Conservation (phyloP, 1,140 invertebrate genomes). For the Drosophila elegans region DNA sequence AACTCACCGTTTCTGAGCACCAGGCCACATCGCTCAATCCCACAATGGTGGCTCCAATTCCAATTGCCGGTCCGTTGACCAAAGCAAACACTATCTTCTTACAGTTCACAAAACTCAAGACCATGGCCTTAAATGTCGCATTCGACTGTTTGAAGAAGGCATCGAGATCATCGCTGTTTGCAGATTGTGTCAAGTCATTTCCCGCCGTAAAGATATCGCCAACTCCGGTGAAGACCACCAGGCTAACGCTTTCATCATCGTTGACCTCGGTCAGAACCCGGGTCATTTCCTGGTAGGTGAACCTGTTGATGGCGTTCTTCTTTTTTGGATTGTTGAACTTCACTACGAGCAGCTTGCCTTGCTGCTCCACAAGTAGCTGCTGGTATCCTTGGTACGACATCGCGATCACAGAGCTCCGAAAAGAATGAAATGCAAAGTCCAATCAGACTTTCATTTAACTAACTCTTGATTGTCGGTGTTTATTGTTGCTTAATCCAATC, state of each 20-base stretch:
- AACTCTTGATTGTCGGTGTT: constrained; percentile 15
- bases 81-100: constrained; percentile 94
- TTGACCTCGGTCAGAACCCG: constrained; percentile 55
- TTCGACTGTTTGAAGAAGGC: constrained; percentile 34
- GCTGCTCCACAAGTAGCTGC: constrained; percentile 58
- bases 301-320: constrained; percentile 91
- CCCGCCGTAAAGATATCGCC: constrained; percentile 72
- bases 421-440: constrained; percentile 36
- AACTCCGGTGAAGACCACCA: constrained; percentile 68
- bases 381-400: constrained; percentile 63
- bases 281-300: constrained; percentile 58
- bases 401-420: background rate
- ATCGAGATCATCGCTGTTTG: constrained; percentile 31
- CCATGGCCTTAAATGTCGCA: constrained; percentile 86
- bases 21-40: constrained; percentile 95
- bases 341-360: constrained; percentile 85
- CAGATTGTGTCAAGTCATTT: constrained; percentile 55
- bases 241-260: constrained; percentile 51
- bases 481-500: constrained; percentile 37
- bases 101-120: constrained; percentile 94
- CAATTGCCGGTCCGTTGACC: constrained; percentile 97
- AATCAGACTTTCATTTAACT: constrained; percentile 15
- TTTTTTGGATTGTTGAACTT: constrained; percentile 90
- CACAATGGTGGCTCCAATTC: constrained; percentile 93
- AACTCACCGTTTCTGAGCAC: constrained; percentile 89